Conservation (phyloP, 2,888 invertebrate species). For the Branchipolynoe longqiensis region DNA sequence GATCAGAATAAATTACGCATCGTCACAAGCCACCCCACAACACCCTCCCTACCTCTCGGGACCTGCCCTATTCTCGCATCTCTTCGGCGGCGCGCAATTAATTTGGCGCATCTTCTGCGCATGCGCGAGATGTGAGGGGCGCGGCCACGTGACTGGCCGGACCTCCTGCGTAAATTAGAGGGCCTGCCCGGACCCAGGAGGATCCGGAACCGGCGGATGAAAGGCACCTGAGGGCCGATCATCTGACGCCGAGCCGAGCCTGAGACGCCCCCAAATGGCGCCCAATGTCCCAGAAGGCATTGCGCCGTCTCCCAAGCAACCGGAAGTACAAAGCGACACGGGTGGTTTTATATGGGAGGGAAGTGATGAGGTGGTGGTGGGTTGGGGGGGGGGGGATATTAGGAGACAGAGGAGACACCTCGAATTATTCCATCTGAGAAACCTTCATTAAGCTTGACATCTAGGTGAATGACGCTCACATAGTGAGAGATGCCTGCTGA, state of each 20-base stretch:
- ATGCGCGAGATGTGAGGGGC: background rate
- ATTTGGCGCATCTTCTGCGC: slow-evolving; percentile 30
- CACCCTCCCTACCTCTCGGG: too few species aligned
- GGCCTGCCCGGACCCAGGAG: background rate
- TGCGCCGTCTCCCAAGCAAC: slow-evolving; percentile 7
- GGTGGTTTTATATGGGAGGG: background rate
- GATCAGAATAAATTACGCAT: too few species aligned
- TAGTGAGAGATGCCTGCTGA: too few species aligned
- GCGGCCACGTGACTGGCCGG: background rate
- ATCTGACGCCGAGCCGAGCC: background rate
- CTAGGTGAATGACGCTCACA: too few species aligned
- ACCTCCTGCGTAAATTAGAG: slow-evolving; percentile 34
- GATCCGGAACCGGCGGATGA: background rate
- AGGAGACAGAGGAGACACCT: too few species aligned
- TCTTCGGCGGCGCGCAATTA: background rate
- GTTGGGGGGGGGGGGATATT: background rate
- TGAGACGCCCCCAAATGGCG: slow-evolving; percentile 25
- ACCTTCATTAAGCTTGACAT: too few species aligned
- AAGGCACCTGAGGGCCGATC: background rate
- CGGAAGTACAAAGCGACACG: slow-evolving; percentile 33
- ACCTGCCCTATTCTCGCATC: background rate
- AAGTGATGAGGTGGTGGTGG: background rate
- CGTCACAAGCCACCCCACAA: too few species aligned
- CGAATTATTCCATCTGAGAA: too few species aligned
- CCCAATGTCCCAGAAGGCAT: slow-evolving; percentile 23